Conservation (phyloP, 1,140 invertebrate genomes). For the Chymomyza costata region DNA sequence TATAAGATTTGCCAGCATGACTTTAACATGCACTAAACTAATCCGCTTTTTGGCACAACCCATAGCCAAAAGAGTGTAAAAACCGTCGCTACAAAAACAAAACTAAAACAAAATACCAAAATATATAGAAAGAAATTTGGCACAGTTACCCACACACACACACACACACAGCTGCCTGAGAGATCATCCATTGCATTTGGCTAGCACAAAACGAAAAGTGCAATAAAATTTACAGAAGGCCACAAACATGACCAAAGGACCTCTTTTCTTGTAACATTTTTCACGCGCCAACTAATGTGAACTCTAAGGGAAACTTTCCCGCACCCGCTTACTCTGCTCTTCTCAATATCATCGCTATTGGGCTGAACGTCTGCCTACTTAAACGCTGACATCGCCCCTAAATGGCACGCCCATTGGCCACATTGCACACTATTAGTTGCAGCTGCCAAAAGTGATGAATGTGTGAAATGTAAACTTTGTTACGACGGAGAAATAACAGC, state of each 20-base stretch:
- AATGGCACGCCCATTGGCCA: conserved; percentile 52
- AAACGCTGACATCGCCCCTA: conserved; percentile 28
- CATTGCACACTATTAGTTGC: conserved; percentile 72
- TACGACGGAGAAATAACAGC: conserved; percentile 62
- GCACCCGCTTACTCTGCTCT: no score
- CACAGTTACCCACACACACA: background rate
- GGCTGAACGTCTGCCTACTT: conserved; percentile 22
- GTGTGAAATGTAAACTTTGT: conserved; percentile 73
- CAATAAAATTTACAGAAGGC: conserved; percentile 55
- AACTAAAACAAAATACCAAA: no score
- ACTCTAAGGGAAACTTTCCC: no score
- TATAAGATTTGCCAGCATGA: conserved; percentile 41
- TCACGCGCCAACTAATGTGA: no score
- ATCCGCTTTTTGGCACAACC: conserved; percentile 57
- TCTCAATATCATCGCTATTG: no score
- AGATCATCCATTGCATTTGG: background rate
- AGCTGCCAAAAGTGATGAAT: conserved; percentile 73
- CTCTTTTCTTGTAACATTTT: background rate
- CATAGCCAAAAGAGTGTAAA: no score
- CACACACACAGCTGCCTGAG: no score
- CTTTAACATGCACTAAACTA: conserved; percentile 45
- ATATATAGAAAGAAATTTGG: no score
- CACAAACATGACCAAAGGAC: conserved; percentile 14
- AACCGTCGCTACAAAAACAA: no score
- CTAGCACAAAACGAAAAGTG: conserved; percentile 46